These are phyloP conservation scores for Ctenosaura bakeri DNA, from an alignment of 2,797 vertebrate genomes.

Conservation along the genomic window DNA sequence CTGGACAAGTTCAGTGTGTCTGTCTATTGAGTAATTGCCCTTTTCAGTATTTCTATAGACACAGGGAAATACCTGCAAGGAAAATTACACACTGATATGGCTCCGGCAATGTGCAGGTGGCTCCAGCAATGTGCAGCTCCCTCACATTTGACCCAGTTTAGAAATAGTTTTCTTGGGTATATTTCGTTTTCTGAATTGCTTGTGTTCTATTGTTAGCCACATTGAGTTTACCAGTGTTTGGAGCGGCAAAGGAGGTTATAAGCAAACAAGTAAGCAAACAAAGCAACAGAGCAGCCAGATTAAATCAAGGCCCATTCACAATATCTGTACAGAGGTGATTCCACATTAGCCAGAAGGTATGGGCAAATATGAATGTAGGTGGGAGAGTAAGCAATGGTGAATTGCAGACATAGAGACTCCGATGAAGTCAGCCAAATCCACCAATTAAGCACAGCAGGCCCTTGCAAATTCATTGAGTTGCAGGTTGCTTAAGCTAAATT, in stretches of 20 bases:
- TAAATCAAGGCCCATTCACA: background rate
- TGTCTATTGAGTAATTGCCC: background rate
- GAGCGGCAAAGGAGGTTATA: too few species aligned
- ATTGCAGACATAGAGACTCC: background rate
- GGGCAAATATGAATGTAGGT: too few species aligned
- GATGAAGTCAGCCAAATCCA: conserved; percentile 24
- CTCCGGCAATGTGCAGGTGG: background rate
- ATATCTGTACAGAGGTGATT: too few species aligned
- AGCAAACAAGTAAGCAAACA: background rate
- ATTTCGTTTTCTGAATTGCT: background rate
- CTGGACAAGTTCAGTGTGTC: background rate
- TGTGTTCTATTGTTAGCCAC: background rate
- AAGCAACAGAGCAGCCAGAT: background rate
- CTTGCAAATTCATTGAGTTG: conserved; percentile 18
- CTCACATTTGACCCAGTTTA: background rate
- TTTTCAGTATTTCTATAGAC: background rate
- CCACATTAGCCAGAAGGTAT: too few species aligned
- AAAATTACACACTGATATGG: background rate
- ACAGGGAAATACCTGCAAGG: background rate
- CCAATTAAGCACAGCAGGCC: conserved; percentile 18
- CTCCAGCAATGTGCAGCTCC: background rate
- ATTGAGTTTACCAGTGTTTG: background rate
- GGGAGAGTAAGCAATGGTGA: background rate
- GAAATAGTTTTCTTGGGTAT: background rate
- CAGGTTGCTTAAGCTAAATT: conserved; percentile 21